These are phyloP conservation scores for Collichthys lucidus DNA, from an alignment of 2,113 vertebrate species.

Conservation along the genomic window DNA sequence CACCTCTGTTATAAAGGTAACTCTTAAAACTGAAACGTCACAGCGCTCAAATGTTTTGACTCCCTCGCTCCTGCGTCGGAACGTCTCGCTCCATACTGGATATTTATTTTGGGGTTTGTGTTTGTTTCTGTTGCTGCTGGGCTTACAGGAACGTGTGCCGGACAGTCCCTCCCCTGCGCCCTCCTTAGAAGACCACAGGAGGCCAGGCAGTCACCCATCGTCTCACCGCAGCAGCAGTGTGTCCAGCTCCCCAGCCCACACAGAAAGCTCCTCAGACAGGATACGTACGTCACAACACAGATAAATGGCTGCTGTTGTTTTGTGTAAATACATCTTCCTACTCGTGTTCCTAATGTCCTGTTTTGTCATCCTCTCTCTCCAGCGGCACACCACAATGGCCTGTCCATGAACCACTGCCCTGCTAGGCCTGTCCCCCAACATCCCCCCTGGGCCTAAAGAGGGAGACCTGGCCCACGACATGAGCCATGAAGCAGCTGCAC, in stretches of 20 bases:
- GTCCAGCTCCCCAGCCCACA: constrained; percentile 97
- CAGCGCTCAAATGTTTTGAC: too few species aligned
- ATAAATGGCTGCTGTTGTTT: constrained; percentile 35
- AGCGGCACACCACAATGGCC: constrained; percentile 96
- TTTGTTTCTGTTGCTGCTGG: constrained; percentile 71
- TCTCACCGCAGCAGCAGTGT: constrained; percentile 99
- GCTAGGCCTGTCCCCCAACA: constrained; percentile 95
- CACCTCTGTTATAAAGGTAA: constrained; percentile 99
- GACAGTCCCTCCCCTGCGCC: constrained; percentile 98
- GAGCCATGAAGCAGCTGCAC: constrained; percentile 86
- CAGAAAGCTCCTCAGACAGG: constrained; percentile 98
- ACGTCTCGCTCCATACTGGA: constrained; percentile 9
- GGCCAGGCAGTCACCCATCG: constrained; percentile 97
- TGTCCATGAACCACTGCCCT: constrained; percentile 98
- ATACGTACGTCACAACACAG: constrained; percentile 90
- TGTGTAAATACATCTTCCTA: neutral
- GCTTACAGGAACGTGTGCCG: constrained; percentile 92
- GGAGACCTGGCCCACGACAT: constrained; percentile 97
- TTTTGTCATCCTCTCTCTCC: constrained; percentile 25
- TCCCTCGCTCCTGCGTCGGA: neutral
- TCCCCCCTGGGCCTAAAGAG: constrained; percentile 95
- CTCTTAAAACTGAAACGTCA: constrained; percentile 46
- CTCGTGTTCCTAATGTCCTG: neutral
- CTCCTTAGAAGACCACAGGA: constrained; percentile 95
- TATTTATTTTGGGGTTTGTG: constrained; percentile 69